Conservation (phyloP, 2,797 vertebrate genomes). For the Apodemus agrarius region DNA sequence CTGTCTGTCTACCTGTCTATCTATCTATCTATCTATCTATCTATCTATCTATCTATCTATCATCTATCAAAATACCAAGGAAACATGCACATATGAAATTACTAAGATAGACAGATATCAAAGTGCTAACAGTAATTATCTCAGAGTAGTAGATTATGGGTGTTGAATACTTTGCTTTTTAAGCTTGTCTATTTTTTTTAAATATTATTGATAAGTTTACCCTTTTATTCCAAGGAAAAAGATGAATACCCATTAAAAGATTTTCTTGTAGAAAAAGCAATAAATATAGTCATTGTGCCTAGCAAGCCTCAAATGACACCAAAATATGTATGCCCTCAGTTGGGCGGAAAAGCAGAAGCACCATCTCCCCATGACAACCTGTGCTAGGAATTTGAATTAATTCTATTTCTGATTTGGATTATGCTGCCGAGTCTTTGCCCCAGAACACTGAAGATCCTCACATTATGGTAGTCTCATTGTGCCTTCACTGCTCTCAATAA, state of each 20-base stretch:
- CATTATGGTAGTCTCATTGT: neutral
- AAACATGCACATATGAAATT: neutral
- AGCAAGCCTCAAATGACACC: neutral
- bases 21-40: neutral
- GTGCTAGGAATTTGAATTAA: neutral
- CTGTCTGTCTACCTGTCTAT: neutral
- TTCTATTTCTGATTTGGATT: neutral
- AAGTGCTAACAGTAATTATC: neutral
- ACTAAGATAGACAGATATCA: neutral
- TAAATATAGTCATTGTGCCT: neutral
- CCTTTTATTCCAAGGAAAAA: neutral
- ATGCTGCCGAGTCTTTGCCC: neutral
- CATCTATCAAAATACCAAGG: neutral
- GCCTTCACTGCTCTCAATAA: neutral
- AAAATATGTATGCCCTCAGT: neutral
- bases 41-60: neutral
- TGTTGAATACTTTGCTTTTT: neutral
- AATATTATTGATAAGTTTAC: neutral
- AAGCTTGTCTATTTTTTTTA: slow-evolving; percentile 41
- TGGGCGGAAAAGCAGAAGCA: neutral
- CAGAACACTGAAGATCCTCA: neutral
- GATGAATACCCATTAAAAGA: neutral
- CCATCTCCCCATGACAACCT: neutral
- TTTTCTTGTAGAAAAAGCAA: neutral
- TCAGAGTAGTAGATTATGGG: slow-evolving; percentile 18